Base-by-base conservation (phyloP, 1,140 invertebrate species). In the Trinorchestia longiramus region DNA sequence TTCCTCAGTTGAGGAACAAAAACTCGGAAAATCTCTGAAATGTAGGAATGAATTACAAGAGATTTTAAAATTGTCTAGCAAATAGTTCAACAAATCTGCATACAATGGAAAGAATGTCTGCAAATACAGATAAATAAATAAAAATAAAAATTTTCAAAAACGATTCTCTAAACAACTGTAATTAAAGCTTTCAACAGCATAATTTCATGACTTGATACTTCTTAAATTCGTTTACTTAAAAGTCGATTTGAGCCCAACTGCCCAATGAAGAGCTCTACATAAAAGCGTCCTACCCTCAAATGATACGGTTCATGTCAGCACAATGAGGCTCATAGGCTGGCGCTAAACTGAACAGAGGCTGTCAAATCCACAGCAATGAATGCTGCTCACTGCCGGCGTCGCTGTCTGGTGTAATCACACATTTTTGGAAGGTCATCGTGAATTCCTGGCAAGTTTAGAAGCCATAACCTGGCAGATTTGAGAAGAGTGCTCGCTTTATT, bases 401-500 rank as follows among this genome's bases (percentile, higher is more conserved):
- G 88, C 43, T 43, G 41, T 36, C 88, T 41, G 88, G 88, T 90
- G n/a, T 43, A 90, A 90, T 90, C 88, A 42, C 88, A 43, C 88
- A 43, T 90, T 90, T 90, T 90, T 90, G 88, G 88, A 41, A 90
- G 88, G 88, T 42, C 41, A 41, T 41, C n/a, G 88, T 90, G 88
- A 90, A 90, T 90, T 90, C 88, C 88, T 17, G 88, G 88, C 88
- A 90, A 90, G 88, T 90, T 90, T 90, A 90, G 88, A 90, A 90
- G 88, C 88, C 88, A 90, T 90, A 90, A 90, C 88, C 88, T 90
- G 88, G 88, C 88, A 90, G 88, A 90, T 90, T 90, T 90, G 88
- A 43, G 88, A 90, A 90, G 88, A 90, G 88, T 90, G 88, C 88
- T 41, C 88, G 88, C 41, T 90, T 90, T 90, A 90, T 90, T 90